Percentiles rank a stretch among this genome's conserved stretches.
Evolutionary conservation across 2,113 vertebrate genomes (phyloP).

Genomic region (Microcebus murinus): DNA sequence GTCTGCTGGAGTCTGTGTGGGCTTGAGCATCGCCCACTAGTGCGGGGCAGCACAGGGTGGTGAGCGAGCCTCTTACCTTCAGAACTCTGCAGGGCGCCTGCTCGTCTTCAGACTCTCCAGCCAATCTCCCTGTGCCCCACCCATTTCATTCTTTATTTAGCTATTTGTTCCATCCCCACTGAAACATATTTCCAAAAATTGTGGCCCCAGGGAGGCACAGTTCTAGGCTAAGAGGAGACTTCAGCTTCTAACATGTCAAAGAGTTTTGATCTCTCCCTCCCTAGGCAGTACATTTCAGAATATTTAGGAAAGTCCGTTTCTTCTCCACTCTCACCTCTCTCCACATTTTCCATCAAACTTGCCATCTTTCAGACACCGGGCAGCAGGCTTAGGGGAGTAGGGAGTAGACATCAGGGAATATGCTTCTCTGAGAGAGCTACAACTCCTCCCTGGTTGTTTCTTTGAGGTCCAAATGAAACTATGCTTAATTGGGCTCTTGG

Average conservation of each 20-base stretch:
- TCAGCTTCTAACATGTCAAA: background rate
- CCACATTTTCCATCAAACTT: accelerated
- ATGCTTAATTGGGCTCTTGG: slow-evolving; percentile 61
- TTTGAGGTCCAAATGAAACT: slow-evolving; percentile 62
- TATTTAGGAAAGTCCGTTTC: background rate
- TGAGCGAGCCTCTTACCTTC: background rate
- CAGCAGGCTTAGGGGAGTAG: accelerated
- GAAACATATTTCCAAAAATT: background rate
- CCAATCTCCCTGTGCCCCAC: background rate
- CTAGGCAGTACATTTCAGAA: background rate
- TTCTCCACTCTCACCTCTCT: background rate
- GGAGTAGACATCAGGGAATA: too few species aligned
- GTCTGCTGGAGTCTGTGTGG: background rate
- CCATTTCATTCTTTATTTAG: background rate
- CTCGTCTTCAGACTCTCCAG: background rate
- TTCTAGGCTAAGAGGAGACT: background rate
- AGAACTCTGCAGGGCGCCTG: background rate
- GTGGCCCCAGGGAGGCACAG: too few species aligned
- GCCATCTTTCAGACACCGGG: background rate
- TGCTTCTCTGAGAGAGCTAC: background rate
- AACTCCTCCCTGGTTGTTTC: background rate
- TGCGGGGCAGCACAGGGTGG: background rate
- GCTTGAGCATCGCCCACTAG: background rate
- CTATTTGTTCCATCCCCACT: background rate
- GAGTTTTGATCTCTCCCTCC: background rate